Conservation (phyloP, 2,797 vertebrate species). For the Acrocephalus scirpaceus region DNA sequence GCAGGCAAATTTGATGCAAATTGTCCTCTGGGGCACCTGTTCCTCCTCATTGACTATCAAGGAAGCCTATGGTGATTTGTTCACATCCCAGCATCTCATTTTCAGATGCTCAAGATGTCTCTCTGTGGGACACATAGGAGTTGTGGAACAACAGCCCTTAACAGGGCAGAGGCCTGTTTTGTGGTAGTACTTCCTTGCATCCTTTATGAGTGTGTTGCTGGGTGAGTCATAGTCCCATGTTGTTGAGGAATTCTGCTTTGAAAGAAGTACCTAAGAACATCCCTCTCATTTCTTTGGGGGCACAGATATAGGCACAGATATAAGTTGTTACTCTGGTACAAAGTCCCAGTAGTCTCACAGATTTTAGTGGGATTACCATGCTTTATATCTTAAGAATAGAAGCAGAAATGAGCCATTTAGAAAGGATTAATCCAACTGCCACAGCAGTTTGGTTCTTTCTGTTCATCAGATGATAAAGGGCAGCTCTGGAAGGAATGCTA, state of each 20-base stretch:
- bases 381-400: background rate
- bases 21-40: background rate
- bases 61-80: background rate
- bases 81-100: background rate
- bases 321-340: background rate
- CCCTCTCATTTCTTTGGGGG: accelerated
- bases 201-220: background rate
- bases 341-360: background rate
- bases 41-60: background rate
- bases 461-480: background rate
- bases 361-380: background rate
- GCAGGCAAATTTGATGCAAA: accelerated
- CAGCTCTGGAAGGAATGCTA: background rate
- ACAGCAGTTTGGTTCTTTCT: background rate
- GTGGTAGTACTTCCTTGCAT: background rate
- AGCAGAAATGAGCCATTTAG: background rate
- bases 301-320: accelerated
- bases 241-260: background rate
- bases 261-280: background rate
- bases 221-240: accelerated
- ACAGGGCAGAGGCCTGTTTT: background rate
- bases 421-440: background rate
- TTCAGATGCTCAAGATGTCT: accelerated
- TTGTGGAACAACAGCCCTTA: background rate
- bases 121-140: background rate